These are phyloP conservation scores for Encarsia formosa DNA, from an alignment of 2,888 invertebrate genomes.

Conservation along the genomic window DNA sequence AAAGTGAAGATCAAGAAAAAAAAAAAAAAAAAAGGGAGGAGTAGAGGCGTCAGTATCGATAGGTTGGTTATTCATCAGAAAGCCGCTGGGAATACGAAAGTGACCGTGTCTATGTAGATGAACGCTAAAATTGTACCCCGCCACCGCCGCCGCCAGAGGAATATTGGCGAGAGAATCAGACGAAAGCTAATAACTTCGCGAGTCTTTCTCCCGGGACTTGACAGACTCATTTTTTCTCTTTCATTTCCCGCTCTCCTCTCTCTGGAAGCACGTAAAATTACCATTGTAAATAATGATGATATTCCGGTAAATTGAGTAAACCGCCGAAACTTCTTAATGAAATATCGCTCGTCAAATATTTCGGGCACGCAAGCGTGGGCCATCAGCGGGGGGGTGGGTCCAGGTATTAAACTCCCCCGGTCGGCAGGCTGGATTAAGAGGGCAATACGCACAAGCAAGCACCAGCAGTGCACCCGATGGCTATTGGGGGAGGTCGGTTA, in stretches of 20 bases:
- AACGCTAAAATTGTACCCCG: conserved; percentile 1
- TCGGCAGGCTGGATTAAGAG: conserved; percentile 16
- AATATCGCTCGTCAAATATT: neutral
- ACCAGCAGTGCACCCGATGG: neutral
- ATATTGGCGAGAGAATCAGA: conserved; percentile 14
- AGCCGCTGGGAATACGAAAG: conserved; percentile 1
- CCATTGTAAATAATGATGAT: too few relatives aligned
- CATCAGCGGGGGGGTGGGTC: neutral
- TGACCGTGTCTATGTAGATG: conserved; percentile 5
- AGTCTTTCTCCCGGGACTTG: conserved; percentile 11
- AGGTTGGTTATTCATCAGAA: conserved; percentile 12
- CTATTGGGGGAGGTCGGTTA: conserved; percentile 7
- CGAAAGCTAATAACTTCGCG: conserved; percentile 19
- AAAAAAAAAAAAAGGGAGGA: neutral
- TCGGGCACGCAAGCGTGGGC: neutral
- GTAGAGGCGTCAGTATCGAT: conserved; percentile 4
- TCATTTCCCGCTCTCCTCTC: neutral
- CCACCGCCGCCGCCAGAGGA: neutral
- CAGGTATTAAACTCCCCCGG: conserved; percentile 15
- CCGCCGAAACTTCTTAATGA: neutral
- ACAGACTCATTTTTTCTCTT: conserved; percentile 10
- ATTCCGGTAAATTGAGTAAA: neutral
- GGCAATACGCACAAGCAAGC: neutral
- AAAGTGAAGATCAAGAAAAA: neutral
- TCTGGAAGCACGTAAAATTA: too few relatives aligned